Conservation (phyloP, 2,113 vertebrate species). For the Vulpes vulpes region DNA sequence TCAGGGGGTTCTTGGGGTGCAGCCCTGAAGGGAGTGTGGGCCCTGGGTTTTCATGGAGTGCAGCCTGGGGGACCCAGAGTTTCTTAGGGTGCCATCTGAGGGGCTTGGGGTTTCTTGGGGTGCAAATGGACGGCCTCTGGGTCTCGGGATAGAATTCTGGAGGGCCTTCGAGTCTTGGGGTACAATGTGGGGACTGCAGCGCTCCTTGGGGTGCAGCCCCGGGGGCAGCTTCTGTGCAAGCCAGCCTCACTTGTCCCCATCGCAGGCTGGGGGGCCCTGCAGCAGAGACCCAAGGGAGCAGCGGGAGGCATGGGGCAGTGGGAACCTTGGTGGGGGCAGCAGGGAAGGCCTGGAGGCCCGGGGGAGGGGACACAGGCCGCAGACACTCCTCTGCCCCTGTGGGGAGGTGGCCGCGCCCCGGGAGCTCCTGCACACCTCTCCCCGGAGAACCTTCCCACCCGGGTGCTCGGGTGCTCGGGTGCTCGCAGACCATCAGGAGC, state of each 20-base stretch:
- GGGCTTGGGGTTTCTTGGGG: not conserved
- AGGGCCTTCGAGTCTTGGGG: not conserved
- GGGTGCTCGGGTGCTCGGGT: too few relatives aligned
- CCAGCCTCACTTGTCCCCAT: not conserved
- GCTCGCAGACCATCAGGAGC: not conserved
- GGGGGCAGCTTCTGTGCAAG: not conserved
- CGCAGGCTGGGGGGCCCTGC: not conserved
- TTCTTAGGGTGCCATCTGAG: too few relatives aligned
- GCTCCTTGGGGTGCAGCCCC: not conserved
- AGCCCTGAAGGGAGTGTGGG: not conserved
- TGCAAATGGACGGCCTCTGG: not conserved
- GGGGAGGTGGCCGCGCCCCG: not conserved
- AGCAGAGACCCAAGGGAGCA: not conserved
- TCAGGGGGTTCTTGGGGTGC: not conserved
- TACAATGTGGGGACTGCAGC: not conserved
- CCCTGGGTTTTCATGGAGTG: not conserved
- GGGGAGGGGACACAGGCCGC: not conserved
- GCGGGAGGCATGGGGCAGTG: too few relatives aligned
- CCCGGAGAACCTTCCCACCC: not conserved
- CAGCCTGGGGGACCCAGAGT: not conserved
- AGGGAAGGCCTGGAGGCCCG: not conserved
- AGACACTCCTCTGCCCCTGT: not conserved
- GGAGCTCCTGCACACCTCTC: not conserved
- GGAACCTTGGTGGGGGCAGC: fast-evolving
- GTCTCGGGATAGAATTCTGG: not conserved